These are phyloP conservation scores for Cryptoblepharus egeriae DNA, from an alignment of 2,797 vertebrate species.

Conservation along the genomic window DNA sequence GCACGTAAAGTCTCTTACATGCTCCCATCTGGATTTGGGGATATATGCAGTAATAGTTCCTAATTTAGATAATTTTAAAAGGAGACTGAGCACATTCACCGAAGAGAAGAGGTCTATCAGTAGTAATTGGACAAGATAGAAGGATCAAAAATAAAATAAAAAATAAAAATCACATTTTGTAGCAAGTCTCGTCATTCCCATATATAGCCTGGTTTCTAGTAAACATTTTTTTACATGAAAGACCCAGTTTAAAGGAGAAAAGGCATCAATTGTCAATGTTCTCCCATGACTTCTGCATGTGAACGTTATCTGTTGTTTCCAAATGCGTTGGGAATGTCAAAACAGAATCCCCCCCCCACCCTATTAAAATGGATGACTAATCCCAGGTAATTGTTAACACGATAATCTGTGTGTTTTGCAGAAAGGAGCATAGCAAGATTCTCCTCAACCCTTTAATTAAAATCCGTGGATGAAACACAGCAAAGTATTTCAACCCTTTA, in stretches of 20 bases:
- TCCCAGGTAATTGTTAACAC: background rate
- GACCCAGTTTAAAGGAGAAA: background rate
- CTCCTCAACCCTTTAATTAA: slow-evolving; percentile 18
- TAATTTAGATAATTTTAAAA: no score
- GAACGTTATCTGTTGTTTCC: background rate
- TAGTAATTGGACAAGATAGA: no score
- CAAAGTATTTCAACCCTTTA: background rate
- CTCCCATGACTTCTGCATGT: background rate
- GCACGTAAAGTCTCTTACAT: no score
- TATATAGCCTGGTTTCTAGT: background rate
- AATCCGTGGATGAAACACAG: slow-evolving; percentile 28
- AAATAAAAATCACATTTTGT: no score
- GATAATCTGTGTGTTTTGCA: slow-evolving; percentile 1
- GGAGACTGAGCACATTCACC: no score
- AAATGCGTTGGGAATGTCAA: background rate
- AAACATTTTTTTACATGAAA: background rate
- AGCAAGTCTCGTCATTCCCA: background rate
- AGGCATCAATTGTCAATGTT: background rate
- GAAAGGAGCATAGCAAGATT: slow-evolving; percentile 18
- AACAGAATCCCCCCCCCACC: background rate
- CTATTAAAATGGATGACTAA: slow-evolving; percentile 23
- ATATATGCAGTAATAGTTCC: no score
- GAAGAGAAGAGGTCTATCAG: no score
- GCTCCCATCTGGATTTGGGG: no score
- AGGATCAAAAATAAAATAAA: no score